Conservation (phyloP, 2,797 vertebrate species). For the Sternarchorhynchus goeldii region DNA sequence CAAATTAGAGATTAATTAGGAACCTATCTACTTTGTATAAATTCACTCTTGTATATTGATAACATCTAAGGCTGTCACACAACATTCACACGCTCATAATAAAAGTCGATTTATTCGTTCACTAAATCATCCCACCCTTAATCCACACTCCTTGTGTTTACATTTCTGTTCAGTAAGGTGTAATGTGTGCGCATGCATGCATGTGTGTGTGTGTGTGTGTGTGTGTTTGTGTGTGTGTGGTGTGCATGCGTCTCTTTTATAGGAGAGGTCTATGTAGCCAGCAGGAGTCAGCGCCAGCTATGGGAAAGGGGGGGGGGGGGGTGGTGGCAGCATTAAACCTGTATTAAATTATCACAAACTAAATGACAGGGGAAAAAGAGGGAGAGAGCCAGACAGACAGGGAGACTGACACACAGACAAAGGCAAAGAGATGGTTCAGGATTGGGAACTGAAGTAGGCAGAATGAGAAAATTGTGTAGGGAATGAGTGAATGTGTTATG, state of each 20-base stretch:
- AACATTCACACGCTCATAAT: background rate
- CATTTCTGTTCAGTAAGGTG: no score
- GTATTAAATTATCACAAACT: conserved; percentile 13
- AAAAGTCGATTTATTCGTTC: no score
- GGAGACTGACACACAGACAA: conserved; percentile 12
- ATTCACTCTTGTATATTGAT: no score
- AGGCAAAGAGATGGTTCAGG: background rate
- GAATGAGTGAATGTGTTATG: conserved; percentile 33
- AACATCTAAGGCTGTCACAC: background rate
- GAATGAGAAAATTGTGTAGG: conserved; percentile 29
- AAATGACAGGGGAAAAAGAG: conserved; percentile 8
- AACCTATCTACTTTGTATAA: background rate
- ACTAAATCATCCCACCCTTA: no score
- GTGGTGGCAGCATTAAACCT: background rate
- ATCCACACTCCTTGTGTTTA: no score
- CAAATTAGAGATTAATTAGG: background rate
- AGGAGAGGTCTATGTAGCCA: no score
- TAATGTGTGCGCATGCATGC: no score
- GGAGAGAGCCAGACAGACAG: conserved; percentile 15
- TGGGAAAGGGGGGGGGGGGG: no score
- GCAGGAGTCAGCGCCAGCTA: no score
- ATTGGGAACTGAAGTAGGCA: conserved; percentile 30
- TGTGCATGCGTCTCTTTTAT: no score
- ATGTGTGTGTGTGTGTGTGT: no score
- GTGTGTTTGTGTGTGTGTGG: no score